Evolutionary conservation across 2,797 vertebrate genomes (phyloP).

Genomic region (Falco concolor): DNA sequence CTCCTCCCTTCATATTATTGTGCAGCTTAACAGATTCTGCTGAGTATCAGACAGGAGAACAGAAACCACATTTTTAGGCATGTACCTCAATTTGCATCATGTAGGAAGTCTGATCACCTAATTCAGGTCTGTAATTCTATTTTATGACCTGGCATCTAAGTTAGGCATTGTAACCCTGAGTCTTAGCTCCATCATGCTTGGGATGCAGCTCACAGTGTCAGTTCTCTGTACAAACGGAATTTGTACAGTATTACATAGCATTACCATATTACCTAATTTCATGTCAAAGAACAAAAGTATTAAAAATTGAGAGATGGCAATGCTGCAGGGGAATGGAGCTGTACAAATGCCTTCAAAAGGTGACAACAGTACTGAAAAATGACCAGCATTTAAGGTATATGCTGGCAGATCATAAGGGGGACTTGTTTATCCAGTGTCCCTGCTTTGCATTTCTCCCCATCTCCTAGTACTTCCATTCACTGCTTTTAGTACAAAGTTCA

Average conservation of each 20-base stretch:
- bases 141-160: neutral
- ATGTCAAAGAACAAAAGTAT: neutral
- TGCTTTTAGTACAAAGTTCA: neutral
- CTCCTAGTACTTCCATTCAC: neutral
- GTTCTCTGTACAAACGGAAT: neutral
- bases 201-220: neutral
- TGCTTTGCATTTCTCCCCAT: neutral
- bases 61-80: neutral
- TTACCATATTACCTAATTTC: neutral
- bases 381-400: neutral
- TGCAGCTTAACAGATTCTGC: neutral
- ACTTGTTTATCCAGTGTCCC: neutral
- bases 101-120: neutral
- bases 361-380: neutral
- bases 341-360: neutral
- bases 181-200: neutral
- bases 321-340: neutral
- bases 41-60: neutral
- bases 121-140: neutral
- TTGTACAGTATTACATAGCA: neutral
- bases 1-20: neutral
- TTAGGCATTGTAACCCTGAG: neutral
- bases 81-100: neutral
- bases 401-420: neutral
- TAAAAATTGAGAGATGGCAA: neutral